These are phyloP conservation scores for Peromyscus attwateri DNA, from an alignment of 2,797 vertebrate genomes.

Conservation along the genomic window DNA sequence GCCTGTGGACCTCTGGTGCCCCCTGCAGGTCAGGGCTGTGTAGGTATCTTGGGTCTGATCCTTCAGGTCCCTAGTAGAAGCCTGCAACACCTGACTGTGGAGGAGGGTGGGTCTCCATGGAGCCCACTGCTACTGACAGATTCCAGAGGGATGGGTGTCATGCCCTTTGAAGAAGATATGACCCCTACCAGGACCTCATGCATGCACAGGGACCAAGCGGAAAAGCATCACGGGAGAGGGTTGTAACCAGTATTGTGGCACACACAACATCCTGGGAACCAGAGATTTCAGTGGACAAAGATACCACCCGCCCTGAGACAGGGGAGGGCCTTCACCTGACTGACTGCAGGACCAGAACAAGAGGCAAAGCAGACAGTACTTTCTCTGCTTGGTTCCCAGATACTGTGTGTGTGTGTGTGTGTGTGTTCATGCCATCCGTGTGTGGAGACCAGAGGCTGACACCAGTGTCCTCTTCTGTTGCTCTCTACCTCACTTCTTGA, in stretches of 20 bases:
- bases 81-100: no score
- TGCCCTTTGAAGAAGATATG: background rate
- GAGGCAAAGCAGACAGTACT: accelerated
- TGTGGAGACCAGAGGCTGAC: background rate
- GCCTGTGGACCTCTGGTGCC: background rate
- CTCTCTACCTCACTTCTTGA: background rate
- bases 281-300: background rate
- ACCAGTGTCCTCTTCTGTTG: background rate
- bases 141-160: background rate
- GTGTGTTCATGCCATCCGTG: background rate
- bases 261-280: background rate
- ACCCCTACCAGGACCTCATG: accelerated
- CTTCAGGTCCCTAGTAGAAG: background rate
- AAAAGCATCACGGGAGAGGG: background rate
- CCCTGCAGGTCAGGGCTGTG: background rate
- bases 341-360: accelerated
- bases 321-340: background rate
- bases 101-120: background rate
- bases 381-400: background rate
- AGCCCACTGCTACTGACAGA: background rate
- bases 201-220: accelerated
- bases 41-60: background rate
- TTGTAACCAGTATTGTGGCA: accelerated
- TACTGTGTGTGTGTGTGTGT: no score
- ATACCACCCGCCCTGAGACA: background rate